Conservation (phyloP, 2,113 vertebrate genomes). For the Heptranchias perlo region DNA sequence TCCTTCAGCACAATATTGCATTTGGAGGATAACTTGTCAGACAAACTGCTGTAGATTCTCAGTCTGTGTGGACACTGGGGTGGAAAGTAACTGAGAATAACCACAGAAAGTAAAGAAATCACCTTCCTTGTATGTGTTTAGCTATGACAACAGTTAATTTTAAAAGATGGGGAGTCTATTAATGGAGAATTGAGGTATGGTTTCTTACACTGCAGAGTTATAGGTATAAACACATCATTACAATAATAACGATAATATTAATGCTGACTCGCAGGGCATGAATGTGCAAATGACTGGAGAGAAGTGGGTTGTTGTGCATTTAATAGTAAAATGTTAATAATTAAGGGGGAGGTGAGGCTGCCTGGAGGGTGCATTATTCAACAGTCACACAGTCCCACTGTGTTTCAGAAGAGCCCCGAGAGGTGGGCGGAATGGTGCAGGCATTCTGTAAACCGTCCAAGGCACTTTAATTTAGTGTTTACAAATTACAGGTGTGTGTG, state of each 20-base stretch:
- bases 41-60: neutral
- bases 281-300: neutral
- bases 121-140: neutral
- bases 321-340: slow-evolving; percentile 27
- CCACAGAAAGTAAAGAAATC: no score
- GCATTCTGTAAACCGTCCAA: neutral
- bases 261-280: neutral
- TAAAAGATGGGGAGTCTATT: neutral
- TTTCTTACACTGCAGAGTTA: neutral
- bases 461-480: neutral
- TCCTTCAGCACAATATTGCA: neutral
- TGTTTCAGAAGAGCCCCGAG: neutral
- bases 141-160: neutral
- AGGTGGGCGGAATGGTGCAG: neutral
- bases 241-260: neutral
- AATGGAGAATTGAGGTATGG: neutral
- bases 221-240: neutral
- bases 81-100: neutral
- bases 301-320: slow-evolving; percentile 3
- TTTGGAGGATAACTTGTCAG: neutral
- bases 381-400: neutral
- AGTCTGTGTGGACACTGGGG: neutral
- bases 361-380: slow-evolving; percentile 13
- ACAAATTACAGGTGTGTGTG: neutral
- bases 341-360: slow-evolving; percentile 18